Evolutionary conservation across 2,888 invertebrate species (phyloP), one percentile per base, ranked within the genome.

Genomic region (Aleiodes alternator): DNA sequence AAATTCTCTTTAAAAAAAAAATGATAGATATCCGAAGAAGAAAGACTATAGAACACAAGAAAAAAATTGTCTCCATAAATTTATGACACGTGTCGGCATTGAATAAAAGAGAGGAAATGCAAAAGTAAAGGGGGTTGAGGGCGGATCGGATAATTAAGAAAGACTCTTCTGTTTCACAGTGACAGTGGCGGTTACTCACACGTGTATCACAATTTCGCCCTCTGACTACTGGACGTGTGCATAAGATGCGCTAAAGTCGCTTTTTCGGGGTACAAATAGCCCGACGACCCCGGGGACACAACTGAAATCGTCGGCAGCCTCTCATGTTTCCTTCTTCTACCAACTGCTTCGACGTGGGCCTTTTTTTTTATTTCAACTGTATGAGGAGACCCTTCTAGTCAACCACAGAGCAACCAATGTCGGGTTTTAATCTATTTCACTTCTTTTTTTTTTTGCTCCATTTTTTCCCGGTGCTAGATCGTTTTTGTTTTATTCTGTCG

Each of bases 211-310:
- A 59, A 59, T 59, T 59, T 34, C 59, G 59, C 59, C 59, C 59
- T 57, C 23, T 23, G 23, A 23, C 23, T 23, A 23, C 57, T 57
- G 12, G 12, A 11, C 50, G n/a, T 23, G 23, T 51, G 51, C 43
- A 43, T 43, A 34, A n/a, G 34, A 38, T 64, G 23, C 43, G 43
- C 23, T 14, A 5, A 23, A 48, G 43, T 69, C 77, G 73, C 78
- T 80, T 76, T 80, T 66, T 80, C 76, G 83, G 82, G 79, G 85
- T 87, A 87, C 87, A 87, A 87, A 87, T 87, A 87, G 86, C 84
- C 81, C 78, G 73, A 79, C 81, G 80, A 80, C 78, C 81, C 51
- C 82, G 80, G 78, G 75, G 72, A 76, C 79, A 76, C 79, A 76
- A 43, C 9, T 9, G 9, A 9, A 77, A 64, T 76, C 81, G 84